phyloP scores from a whole-genome alignment of 2,888 invertebrate species.

The Dicycla oo region DNA sequence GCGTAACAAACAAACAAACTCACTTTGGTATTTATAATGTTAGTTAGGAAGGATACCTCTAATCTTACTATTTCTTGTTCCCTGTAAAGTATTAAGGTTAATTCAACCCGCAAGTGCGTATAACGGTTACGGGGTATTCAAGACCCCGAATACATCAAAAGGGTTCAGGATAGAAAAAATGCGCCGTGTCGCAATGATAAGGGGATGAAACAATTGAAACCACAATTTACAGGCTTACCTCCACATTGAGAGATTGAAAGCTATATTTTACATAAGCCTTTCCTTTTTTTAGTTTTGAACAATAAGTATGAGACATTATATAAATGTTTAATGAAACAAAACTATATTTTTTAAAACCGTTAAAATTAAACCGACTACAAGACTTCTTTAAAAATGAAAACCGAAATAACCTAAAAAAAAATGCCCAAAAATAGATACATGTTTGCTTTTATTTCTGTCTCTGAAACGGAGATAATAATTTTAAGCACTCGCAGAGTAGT shows the following conservation, averaged over 20 bases:
- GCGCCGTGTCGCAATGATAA: conserved; percentile 60
- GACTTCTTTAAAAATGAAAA: not conserved
- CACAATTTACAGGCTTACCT: conserved; percentile 61
- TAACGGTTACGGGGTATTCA: conserved; percentile 36
- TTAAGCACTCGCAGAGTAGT: conserved; percentile 58
- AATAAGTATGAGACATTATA: not conserved
- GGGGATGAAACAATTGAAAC: conserved; percentile 67
- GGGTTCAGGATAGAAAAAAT: conserved; percentile 56
- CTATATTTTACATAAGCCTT: conserved; percentile 19
- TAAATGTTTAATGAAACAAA: not conserved
- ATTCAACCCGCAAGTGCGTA: conserved; percentile 42
- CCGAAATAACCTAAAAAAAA: not conserved
- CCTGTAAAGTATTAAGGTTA: conserved; percentile 5
- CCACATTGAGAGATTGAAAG: conserved; percentile 26
- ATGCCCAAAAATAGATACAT: not conserved
- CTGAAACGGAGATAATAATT: conserved; percentile 58
- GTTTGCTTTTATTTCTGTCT: conserved; percentile 43
- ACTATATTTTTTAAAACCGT: not conserved
- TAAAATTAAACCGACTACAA: not conserved
- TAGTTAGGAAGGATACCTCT: too few relatives aligned
- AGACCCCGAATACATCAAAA: conserved; percentile 25
- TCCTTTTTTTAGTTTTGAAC: not conserved
- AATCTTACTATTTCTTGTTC: not conserved
- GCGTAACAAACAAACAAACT: too few relatives aligned
- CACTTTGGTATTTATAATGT: too few relatives aligned